These are phyloP conservation scores for Lepus timidus DNA, from an alignment of 2,113 vertebrate genomes.

Conservation along the genomic window DNA sequence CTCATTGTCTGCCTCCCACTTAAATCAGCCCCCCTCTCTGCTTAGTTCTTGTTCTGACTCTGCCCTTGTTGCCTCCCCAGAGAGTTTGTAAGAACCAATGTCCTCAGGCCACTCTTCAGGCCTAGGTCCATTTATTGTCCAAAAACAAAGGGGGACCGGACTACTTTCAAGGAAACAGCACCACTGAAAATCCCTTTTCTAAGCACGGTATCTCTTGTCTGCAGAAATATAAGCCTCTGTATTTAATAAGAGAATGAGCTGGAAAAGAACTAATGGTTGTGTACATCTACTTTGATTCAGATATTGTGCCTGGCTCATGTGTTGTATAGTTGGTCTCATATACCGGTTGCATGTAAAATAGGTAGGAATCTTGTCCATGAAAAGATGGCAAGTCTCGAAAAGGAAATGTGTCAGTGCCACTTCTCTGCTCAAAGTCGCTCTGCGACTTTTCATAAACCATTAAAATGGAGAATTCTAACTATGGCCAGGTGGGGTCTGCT, in stretches of 20 bases:
- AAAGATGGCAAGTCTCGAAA: background rate
- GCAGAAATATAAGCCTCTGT: background rate
- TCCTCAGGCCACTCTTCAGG: slow-evolving; percentile 4
- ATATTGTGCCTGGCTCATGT: rapidly evolving
- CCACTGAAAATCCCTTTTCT: background rate
- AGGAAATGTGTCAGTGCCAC: background rate
- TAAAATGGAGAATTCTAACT: background rate
- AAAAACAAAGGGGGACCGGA: background rate
- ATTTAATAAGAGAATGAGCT: background rate
- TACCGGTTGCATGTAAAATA: background rate
- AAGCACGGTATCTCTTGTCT: background rate
- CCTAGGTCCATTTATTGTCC: background rate
- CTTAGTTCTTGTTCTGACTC: background rate
- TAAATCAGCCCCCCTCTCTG: slow-evolving; percentile 58
- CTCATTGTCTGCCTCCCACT: slow-evolving; percentile 59
- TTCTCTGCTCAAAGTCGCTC: background rate
- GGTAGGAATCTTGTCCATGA: background rate
- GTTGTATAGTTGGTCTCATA: background rate
- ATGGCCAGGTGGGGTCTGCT: background rate
- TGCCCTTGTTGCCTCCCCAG: background rate
- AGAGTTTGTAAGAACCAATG: background rate
- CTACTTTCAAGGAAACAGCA: background rate
- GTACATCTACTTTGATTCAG: background rate
- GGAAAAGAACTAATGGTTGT: background rate
- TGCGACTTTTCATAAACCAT: background rate